Base-by-base conservation (phyloP, 2,888 invertebrate species). In the Rotaria magnacalcarata region DNA sequence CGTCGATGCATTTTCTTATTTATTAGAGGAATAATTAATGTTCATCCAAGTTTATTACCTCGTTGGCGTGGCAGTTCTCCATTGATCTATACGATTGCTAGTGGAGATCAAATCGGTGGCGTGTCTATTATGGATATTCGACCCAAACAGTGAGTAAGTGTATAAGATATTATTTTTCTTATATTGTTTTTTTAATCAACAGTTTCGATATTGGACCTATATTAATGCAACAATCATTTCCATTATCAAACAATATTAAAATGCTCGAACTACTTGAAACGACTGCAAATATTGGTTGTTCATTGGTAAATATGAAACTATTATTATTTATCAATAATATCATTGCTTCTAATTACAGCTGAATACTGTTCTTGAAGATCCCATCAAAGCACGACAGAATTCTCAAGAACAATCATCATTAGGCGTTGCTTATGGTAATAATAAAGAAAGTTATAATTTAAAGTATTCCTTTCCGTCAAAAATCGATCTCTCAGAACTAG, bases 21-120 rank as follows among this genome's bases (percentile, higher is more conserved):
- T 14, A 88, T 27, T 87, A 90, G 90, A 88, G 96, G 96, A 50
- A 95, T 97, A 93, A 92, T 97, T 56, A 97, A 97, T 92, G 94
- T 97, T 0, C 97, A 97, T 91, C 96, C 95, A 0, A 96, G 96
- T 91, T 91, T 97, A 85, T 91, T 97, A 87, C 97, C 97, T 0
- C 93, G 94, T 86, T 97, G 96, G 96, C 93, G 97, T 88, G 97
- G 97, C 11, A 96, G 97, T 19, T 95, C 96, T 0, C 97, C 97
- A 0, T 94, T 97, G 84, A 93, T 95, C 85, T 94, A 96, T 91
- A 93, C 96, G 0, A 92, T 97, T 85, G 93, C 96, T 89, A 93
- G 94, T 90, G 96, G 95, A 21, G 96, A 97, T 90, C 89, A 90
- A 21, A 92, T 92, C 88, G 95, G 96, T 16, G 97, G 96, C 56